Base-by-base conservation (phyloP, 2,797 vertebrate genomes). In the Trematomus bernacchii region DNA sequence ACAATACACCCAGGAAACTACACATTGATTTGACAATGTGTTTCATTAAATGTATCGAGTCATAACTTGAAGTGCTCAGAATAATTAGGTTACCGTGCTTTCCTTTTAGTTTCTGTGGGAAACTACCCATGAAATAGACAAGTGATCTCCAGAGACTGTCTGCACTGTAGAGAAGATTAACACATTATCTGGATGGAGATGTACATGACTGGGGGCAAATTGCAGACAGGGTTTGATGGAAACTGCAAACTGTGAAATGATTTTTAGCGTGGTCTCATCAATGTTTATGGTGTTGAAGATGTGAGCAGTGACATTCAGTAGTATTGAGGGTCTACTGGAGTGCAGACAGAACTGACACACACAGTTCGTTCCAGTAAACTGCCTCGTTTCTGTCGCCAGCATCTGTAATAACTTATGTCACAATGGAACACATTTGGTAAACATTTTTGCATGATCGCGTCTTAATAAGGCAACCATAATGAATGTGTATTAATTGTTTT, bases 51-150 rank as follows among this genome's bases (percentile, higher is more conserved):
- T 50, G 3, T 68, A 52, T 33, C 55, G 61, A 46, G 37, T 73
- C 13, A 7, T 47, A 68, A 77, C 48, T 53, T 54, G 21, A 72
- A 83, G 53, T 52, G 48, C 57, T 77, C 2, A 23, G 27, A 86
- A 88, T 89, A 84, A 91, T 91, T 82, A 87, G 80, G 75, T 77
- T 10, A 27, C 46, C 43, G 23, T 18, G 51, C 71, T 67, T 84
- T 67, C 68, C 60, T 71, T 83, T 85, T 74, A 80, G 62, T 78
- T 82, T 88, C 73, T 61, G 73, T 69, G 85, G 75, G 85, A 91
- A 90, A 88, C 77, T 87, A 85, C 71, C 87, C 90, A 82, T 92
- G 88, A 91, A 91, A 92, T 90, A 85, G 89, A 91, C 83, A 88
- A 84, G 81, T 55, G 75, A 87, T 89, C 81, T 82, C 77, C 54